These are phyloP conservation scores for Glaucidium brasilianum DNA, from an alignment of 2,113 vertebrate species.

Conservation along the genomic window DNA sequence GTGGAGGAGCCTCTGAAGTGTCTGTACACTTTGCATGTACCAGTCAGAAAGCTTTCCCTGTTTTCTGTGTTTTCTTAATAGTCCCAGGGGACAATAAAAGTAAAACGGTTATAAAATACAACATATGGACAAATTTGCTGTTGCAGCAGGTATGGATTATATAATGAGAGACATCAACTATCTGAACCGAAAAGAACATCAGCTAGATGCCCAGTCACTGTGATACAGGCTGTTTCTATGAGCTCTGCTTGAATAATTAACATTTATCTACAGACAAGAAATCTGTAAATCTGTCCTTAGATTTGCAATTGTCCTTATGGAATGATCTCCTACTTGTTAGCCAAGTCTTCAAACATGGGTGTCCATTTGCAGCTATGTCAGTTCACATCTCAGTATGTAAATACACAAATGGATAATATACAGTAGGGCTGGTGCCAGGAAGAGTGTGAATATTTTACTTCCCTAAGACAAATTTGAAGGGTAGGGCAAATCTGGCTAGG, in stretches of 20 bases:
- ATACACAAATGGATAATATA: not conserved
- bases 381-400: not conserved
- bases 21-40: not conserved
- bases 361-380: not conserved
- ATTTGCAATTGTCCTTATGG: not conserved
- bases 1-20: conserved; percentile 2
- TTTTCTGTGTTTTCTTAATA: conserved; percentile 7
- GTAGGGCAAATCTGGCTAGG: not conserved
- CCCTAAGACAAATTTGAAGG: not conserved
- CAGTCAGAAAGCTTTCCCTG: not conserved
- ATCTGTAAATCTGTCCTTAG: not conserved
- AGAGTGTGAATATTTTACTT: not conserved
- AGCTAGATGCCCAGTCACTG: not conserved
- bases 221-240: not conserved
- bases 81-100: not conserved
- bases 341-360: not conserved
- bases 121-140: not conserved
- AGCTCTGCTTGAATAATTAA: not conserved
- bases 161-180: not conserved
- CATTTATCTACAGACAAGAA: not conserved
- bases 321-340: not conserved
- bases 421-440: not conserved
- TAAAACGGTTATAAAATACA: conserved; percentile 6
- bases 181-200: not conserved
- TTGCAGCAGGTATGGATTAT: not conserved